Evolutionary conservation across 2,888 invertebrate genomes (phyloP), one percentile per base, ranked within the genome.

Genomic region (Clusia tigrina): DNA sequence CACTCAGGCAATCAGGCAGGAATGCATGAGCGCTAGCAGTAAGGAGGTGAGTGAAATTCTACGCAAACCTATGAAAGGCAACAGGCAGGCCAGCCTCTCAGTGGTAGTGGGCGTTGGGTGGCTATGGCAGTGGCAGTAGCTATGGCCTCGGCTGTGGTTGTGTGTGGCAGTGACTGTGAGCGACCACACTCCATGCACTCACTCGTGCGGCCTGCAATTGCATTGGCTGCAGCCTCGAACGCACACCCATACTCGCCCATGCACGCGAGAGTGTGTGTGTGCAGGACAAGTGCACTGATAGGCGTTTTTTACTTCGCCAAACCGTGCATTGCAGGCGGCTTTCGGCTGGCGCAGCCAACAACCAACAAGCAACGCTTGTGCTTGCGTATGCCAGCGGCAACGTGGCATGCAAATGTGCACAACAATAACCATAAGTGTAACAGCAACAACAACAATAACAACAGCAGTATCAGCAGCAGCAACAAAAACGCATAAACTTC

Each of bases 201-300:
- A 32, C 32, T 32, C 42, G 42, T 3, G 42, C 15, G n/a, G n/a
- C 48, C 18, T 48, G 48, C 48, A 22, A 22, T 48, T 48, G 48
- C 48, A 48, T 48, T 48, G 48, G 48, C 15, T 48, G 48, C 48
- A 48, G 22, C n/a, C 32, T 32, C 32, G 32, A 5, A 32, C 32
- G 5, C 42, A 42, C 42, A 42, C 42, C 6, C 42, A 42, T n/a
- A 42, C 9, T 3, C 42, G n/a, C 42, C 3, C 42, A 5, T 10
- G 32, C 32, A 32, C 12, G 12, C 32, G 12, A 32, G 12, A 32
- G n/a, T n/a, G n/a, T n/a, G n/a, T n/a, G n/a, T n/a, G n/a, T n/a
- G n/a, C 32, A 32, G 12, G 12, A 32, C 32, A 32, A 32, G 32
- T 32, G 32, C 32, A 32, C 6, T 12, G 12, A 32, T 6, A 32